Percentiles rank a stretch among this genome's conserved stretches.
These are phyloP conservation scores for Zapus hudsonius DNA, from an alignment of 2,113 vertebrate species.

Conservation along the genomic window DNA sequence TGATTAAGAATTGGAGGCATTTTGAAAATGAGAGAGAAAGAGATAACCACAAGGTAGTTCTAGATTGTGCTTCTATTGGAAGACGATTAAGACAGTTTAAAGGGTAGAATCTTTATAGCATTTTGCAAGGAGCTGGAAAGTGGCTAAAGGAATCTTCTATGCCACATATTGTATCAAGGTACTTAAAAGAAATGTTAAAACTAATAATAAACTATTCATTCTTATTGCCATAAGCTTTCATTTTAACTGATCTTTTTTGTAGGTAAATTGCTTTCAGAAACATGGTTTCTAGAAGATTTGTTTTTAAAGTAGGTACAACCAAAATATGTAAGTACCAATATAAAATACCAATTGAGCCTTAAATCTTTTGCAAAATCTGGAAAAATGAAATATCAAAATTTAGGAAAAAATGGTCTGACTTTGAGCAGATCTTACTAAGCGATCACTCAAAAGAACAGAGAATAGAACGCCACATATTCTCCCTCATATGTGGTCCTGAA, in stretches of 20 bases:
- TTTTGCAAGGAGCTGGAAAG: slow-evolving; percentile 1
- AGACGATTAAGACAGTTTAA: too few relatives aligned
- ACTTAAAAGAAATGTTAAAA: background rate
- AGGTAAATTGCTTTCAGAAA: slow-evolving; percentile 3
- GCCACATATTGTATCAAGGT: background rate
- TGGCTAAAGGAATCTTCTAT: background rate
- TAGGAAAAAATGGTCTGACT: too few relatives aligned
- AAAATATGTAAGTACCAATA: background rate
- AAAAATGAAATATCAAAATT: too few relatives aligned
- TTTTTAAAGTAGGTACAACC: background rate
- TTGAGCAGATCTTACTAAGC: too few relatives aligned
- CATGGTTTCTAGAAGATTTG: background rate
- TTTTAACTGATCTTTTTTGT: background rate
- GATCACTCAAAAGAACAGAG: too few relatives aligned
- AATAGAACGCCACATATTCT: too few relatives aligned
- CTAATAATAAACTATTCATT: slow-evolving; percentile 23
- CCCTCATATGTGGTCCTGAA: too few relatives aligned
- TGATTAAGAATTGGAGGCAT: background rate
- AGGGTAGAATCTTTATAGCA: background rate
- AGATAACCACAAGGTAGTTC: background rate
- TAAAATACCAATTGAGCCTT: background rate
- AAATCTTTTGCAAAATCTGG: slow-evolving; percentile 18
- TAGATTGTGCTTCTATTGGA: background rate
- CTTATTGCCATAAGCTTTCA: slow-evolving; percentile 4
- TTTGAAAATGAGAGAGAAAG: background rate